phyloP scores from a whole-genome alignment of 2,113 vertebrate species.

The Xenus cinereus region DNA sequence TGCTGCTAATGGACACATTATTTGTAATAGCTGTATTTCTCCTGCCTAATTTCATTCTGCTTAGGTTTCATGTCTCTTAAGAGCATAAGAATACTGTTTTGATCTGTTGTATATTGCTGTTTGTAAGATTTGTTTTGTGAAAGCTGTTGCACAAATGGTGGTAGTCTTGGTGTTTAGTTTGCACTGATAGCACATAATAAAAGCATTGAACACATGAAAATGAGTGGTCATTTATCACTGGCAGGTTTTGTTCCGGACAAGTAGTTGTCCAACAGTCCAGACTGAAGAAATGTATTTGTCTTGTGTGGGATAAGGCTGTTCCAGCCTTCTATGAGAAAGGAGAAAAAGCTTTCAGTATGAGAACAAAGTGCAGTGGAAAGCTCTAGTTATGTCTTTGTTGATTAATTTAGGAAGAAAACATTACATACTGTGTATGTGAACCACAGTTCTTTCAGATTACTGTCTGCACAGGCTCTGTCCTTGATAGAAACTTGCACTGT shows the following conservation, averaged over 20 bases:
- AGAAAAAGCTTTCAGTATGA: background rate
- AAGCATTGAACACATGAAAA: slow-evolving; percentile 68
- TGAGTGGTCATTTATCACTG: slow-evolving; percentile 28
- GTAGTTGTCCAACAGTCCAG: background rate
- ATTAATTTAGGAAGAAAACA: background rate
- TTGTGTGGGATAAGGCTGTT: background rate
- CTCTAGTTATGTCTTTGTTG: background rate
- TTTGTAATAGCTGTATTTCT: background rate
- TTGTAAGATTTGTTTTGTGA: slow-evolving; percentile 24
- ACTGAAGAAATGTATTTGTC: background rate
- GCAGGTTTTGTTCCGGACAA: background rate
- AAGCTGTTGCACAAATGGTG: slow-evolving; percentile 44
- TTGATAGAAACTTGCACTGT: background rate
- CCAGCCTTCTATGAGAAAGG: background rate
- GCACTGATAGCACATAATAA: slow-evolving; percentile 76
- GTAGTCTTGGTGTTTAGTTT: slow-evolving; percentile 58
- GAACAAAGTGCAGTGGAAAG: background rate
- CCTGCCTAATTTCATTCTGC: background rate
- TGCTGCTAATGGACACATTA: background rate
- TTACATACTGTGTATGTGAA: background rate
- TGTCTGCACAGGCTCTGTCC: background rate
- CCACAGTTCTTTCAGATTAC: background rate
- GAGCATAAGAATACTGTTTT: background rate
- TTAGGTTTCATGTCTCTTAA: background rate
- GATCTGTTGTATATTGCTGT: background rate